phyloP scores from a whole-genome alignment of 2,797 vertebrate species.

The Enteromius fasciolatus region DNA sequence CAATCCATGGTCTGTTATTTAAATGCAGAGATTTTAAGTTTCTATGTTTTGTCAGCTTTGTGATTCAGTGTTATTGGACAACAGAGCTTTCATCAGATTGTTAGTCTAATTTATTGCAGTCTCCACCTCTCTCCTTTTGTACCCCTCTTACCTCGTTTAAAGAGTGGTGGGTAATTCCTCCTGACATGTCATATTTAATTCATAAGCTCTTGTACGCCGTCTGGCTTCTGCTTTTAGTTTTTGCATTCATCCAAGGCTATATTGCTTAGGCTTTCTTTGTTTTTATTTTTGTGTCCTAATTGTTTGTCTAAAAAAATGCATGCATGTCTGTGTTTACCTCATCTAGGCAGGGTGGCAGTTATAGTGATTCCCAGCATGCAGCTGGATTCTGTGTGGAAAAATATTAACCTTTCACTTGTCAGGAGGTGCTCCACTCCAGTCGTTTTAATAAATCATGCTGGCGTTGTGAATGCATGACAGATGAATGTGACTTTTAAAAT shows the following conservation, averaged over 20 bases:
- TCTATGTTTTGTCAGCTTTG: neutral
- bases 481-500: slow-evolving; percentile 19
- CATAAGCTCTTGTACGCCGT: neutral
- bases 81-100: neutral
- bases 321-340: neutral
- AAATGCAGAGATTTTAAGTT: neutral
- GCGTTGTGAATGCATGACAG: neutral
- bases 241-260: neutral
- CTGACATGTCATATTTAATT: slow-evolving; percentile 52
- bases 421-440: slow-evolving; percentile 14
- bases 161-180: slow-evolving; percentile 39
- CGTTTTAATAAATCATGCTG: slow-evolving; percentile 17
- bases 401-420: slow-evolving; percentile 6
- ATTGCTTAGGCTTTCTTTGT: neutral
- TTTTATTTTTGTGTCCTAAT: neutral
- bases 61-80: neutral
- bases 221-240: neutral
- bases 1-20: neutral
- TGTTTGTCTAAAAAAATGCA: neutral
- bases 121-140: neutral
- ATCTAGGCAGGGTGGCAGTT: slow-evolving; percentile 20
- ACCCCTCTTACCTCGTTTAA: neutral
- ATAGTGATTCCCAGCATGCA: slow-evolving; percentile 17
- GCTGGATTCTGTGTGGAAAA: neutral
- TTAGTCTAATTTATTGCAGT: neutral